Evolutionary conservation across 2,888 invertebrate genomes (phyloP), one percentile per base, ranked within the genome.

Genomic region (Drosophila atroscutellata): DNA sequence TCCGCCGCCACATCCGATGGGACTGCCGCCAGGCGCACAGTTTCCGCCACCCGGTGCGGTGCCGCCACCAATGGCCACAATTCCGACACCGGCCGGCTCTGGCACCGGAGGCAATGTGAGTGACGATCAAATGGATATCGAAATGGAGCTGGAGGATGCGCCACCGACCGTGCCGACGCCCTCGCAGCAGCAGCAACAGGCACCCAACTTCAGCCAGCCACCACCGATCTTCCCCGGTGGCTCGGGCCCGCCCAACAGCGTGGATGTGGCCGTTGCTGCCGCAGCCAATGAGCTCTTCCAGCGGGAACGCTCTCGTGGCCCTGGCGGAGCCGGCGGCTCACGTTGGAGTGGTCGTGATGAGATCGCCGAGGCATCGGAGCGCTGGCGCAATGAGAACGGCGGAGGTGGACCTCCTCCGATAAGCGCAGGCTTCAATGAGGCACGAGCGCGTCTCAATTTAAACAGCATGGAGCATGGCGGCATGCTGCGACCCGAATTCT

Each of bases 61-160:
- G 34, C 82, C 85, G 4, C 91, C 92, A 2, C 81, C 75, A 6
- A 77, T 79, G 60, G n/a, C 75, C 11, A 54, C 66, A 13, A 73
- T 69, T 50, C 76, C 76, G 30, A 91, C 52, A 78, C 86, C 89
- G 2, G 39, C 55, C 6, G 67, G 77, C 18, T 64, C 81, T 58
- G 68, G 75, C 5, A 69, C 75, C n/a, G 90, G 92, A 2, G 90
- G 92, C 2, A 91, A 92, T 77, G 90, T 91, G 66, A 93, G 94
- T 56, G 96, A 96, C 61, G 97, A 97, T 87, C 96, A 96, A 61
- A 97, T 97, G 97, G 97, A 97, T 78, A 94, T 97, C 49, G 97
- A 97, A 91, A 95, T 95, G 92, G 95, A 95, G 67, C 94, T 95
- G 75, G 95, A 94, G n/a, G 90, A 91, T 42, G 88, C 79, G n/a